Percentiles rank a stretch among this genome's conserved stretches.
These are phyloP conservation scores for Papilio polytes DNA, from an alignment of 1,140 invertebrate genomes.

Conservation along the genomic window DNA sequence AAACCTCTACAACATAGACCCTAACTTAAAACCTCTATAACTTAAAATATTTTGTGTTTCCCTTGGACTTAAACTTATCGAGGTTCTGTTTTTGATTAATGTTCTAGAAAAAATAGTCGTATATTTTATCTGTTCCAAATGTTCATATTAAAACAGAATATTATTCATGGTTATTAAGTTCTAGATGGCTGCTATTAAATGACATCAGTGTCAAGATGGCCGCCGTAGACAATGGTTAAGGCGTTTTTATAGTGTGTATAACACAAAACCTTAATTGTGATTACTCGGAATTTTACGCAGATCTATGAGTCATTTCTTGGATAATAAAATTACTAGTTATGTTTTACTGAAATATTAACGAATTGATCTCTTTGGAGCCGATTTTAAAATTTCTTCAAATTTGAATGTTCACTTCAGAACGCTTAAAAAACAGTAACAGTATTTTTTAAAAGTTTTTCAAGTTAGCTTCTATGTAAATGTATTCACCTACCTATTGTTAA, in stretches of 20 bases:
- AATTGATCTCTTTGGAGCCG: not conserved
- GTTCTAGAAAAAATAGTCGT: not conserved
- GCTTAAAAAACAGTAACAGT: no score
- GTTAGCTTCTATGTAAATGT: no score
- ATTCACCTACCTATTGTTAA: no score
- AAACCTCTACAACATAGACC: no score
- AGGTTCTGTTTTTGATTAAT: no score
- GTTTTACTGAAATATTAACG: not conserved
- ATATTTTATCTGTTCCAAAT: not conserved
- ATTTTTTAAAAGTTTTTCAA: no score
- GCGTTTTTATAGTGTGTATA: conserved; percentile 3
- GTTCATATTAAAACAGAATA: not conserved
- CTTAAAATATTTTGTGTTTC: no score
- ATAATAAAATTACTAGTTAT: not conserved
- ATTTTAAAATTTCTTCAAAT: no score
- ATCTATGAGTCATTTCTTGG: not conserved
- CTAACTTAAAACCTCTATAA: no score
- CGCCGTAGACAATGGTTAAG: conserved; percentile 12
- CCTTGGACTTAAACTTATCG: no score
- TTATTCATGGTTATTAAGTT: conserved; percentile 8
- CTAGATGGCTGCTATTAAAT: conserved; percentile 17
- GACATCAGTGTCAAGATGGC: conserved; percentile 24
- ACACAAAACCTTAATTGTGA: conserved; percentile 45
- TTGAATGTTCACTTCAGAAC: no score
- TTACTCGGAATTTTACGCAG: conserved; percentile 13